A percentile compares a stretch with the other conserved stretches of the same genome.
These are phyloP conservation scores for Diaprepes abbreviatus DNA, from an alignment of 2,888 invertebrate genomes.

Conservation along the genomic window DNA sequence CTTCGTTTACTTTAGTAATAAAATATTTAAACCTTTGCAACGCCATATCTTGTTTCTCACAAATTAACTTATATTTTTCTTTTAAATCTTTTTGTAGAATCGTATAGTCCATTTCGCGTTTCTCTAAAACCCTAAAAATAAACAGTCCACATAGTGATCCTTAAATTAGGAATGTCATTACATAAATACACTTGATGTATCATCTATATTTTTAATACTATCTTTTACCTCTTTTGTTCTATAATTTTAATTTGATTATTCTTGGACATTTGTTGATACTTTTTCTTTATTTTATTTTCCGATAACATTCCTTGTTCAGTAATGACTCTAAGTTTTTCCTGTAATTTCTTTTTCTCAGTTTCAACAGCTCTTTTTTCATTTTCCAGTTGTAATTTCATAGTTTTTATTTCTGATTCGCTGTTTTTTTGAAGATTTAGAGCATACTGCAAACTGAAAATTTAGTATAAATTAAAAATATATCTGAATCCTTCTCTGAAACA, in stretches of 20 bases:
- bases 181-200: too few species aligned
- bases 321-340: neutral
- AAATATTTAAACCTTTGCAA: neutral
- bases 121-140: slow-evolving; percentile 1
- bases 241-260: neutral
- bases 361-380: neutral
- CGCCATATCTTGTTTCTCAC: slow-evolving; percentile 7
- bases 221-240: neutral
- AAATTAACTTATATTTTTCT: neutral
- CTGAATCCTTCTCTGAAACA: too few species aligned
- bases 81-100: neutral
- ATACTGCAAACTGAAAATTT: slow-evolving; percentile 2
- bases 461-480: too few species aligned
- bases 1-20: neutral
- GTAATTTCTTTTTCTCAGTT: neutral
- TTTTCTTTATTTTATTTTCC: neutral
- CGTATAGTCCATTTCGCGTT: neutral
- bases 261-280: neutral
- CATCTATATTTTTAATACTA: too few species aligned
- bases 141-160: too few species aligned
- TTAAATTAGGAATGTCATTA: too few species aligned
- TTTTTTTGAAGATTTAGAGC: neutral
- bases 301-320: neutral
- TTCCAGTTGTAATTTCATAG: neutral
- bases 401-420: neutral